phyloP scores from a whole-genome alignment of 2,888 invertebrate genomes.

The Anoplius nigerrimus region DNA sequence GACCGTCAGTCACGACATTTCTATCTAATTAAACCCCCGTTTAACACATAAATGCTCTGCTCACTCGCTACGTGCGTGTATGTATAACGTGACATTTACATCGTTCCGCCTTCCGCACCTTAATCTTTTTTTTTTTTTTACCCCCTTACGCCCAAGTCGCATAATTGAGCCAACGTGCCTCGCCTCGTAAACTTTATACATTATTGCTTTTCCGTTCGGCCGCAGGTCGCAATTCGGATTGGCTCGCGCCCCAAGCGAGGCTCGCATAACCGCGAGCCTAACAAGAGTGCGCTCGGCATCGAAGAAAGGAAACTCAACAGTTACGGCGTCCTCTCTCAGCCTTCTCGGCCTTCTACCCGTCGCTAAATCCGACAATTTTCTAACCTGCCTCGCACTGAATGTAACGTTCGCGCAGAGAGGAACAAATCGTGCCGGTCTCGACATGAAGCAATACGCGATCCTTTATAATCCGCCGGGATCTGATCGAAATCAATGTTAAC shows the following conservation, averaged over 20 bases:
- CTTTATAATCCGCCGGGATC: too few relatives aligned
- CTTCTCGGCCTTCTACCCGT: too few relatives aligned
- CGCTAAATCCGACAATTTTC: too few relatives aligned
- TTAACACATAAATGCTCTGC: conserved; percentile 11
- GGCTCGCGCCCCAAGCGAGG: conserved; percentile 49
- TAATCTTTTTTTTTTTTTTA: conserved; percentile 37
- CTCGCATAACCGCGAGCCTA: background rate
- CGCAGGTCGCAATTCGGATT: conserved; percentile 65
- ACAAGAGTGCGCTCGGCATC: conserved; percentile 42
- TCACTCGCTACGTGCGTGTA: conserved; percentile 40
- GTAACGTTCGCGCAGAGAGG: conserved; percentile 5
- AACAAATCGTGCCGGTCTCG: background rate
- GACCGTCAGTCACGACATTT: conserved; percentile 15
- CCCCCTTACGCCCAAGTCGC: conserved; percentile 20
- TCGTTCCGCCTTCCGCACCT: conserved; percentile 31
- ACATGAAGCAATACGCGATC: too few relatives aligned
- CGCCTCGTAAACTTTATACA: conserved; percentile 72
- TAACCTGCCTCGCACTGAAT: background rate
- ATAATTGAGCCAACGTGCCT: conserved; percentile 60
- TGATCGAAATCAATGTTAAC: too few relatives aligned
- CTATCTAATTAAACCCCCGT: conserved; percentile 25
- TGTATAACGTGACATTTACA: conserved; percentile 63
- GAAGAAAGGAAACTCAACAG: too few relatives aligned
- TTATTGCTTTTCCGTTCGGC: conserved; percentile 74
- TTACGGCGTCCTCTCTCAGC: too few relatives aligned